Evolutionary conservation across 2,888 invertebrate species (phyloP), one percentile per base, ranked within the genome.

Genomic region (Temnothorax rugatulus): DNA sequence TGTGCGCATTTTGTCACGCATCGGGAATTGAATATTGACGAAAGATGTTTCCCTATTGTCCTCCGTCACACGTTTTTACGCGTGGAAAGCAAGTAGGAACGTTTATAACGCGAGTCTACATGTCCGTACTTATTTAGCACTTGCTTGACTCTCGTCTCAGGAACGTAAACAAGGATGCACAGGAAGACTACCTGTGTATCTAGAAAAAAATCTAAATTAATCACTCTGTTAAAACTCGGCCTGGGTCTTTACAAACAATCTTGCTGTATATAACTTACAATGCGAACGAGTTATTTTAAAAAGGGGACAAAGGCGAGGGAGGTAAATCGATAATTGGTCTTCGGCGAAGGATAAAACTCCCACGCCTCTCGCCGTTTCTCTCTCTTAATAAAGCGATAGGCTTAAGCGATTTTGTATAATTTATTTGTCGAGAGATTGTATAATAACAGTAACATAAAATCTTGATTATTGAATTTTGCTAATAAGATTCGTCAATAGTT

Each of bases 21-120:
- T 47, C 44, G 77, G 54, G 68, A 79, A 69, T 69, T 79, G 57
- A 69, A 79, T 79, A 69, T 79, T 54, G 66, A 77, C 44, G 68
- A 34, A 57, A 79, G 57, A 44, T 21, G 69, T 38, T 69, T 25
- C 52, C 2, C 41, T 54, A 66, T 41, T 77, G 25, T 47, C 29
- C n/a, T 9, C 29, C 41, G 54, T 76, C 52, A 25, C 57, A 57
- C 29, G 21, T 69, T 66, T 68, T n/a, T 15, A 38, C 21, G 41
- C 29, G n/a, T 34, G 21, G 15, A 34, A 44, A 47, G 63, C n/a
- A 34, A 34, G 34, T 7, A 7, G 21, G 29, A 44, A 34, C 63
- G 9, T 75, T 63, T 9, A n/a, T 21, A 75, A 63, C 15, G 47
- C 34, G 15, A 47, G 8, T 21, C 25, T 15, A 21, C 9, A 21